Conservation (phyloP, 2,888 invertebrate genomes). For the Drosophila anomelani region DNA sequence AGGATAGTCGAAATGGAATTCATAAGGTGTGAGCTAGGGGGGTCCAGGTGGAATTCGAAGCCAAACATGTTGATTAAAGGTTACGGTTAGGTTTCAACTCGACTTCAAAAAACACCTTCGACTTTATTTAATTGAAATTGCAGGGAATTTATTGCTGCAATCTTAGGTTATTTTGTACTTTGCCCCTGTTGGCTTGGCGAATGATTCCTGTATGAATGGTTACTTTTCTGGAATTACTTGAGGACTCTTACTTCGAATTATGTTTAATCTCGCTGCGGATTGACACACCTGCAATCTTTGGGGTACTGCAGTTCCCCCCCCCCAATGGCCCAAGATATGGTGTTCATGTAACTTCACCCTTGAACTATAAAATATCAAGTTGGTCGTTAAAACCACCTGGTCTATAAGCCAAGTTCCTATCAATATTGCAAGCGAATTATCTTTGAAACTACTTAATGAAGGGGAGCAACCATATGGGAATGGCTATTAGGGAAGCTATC, state of each 20-base stretch:
- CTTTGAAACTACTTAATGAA: not conserved
- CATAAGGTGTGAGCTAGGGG: not conserved
- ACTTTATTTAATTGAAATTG: not conserved
- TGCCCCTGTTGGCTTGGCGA: too few species aligned
- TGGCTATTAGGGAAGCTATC: slow-evolving; percentile 1
- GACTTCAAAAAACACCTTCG: not conserved
- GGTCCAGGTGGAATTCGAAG: not conserved
- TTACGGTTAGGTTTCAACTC: not conserved
- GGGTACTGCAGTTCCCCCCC: too few species aligned
- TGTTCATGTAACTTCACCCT: not conserved
- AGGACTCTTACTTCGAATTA: too few species aligned
- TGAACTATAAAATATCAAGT: not conserved
- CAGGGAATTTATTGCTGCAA: not conserved
- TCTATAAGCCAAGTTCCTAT: not conserved
- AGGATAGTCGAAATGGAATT: slow-evolving; percentile 18
- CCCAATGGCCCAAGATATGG: not conserved
- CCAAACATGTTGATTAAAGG: slow-evolving; percentile 13
- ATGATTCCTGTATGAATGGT: too few species aligned
- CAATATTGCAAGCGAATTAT: slow-evolving; percentile 9
- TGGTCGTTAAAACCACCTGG: not conserved
- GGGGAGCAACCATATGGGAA: not conserved
- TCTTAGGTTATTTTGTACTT: too few species aligned
- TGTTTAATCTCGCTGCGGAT: not conserved
- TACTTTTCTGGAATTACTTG: too few species aligned
- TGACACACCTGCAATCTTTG: too few species aligned